Base-by-base conservation (phyloP, 2,797 vertebrate genomes). In the Dipus sagitta region DNA sequence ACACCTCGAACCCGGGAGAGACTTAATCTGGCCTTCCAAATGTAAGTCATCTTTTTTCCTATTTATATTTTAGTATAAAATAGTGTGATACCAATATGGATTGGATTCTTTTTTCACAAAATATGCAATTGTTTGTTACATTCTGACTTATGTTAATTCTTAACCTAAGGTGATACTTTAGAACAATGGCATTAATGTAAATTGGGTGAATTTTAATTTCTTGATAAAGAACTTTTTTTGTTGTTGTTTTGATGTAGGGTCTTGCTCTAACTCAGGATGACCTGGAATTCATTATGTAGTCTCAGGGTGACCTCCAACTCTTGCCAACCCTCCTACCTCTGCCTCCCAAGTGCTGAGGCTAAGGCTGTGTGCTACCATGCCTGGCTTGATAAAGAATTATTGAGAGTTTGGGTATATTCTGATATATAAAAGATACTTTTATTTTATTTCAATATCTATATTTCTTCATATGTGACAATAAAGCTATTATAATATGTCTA, bases 1-100 rank as follows among this genome's bases (percentile, higher is more conserved):
- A 92, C 78, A 17, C 0, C 81, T 88, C 30, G 52, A 62, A 95
- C 83, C 3, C 64, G 91, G 28, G 93, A 92, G 72, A 94, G 93
- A 90, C 86, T 94, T 93, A 97, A 79, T 80, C 86, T 92, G 88
- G 93, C 95, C 67, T 93, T 88, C 23, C 23, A 97, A 97, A 98
- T 96, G 98, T 98, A 97, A 98, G 98, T 98, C 87, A 86, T 88
- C n/a, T 65, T 68, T 30, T 80, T 65, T 68, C 58, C 30, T 79
- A 9, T 42, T 94, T 20, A 70, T 2, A 2, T 79, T 60, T 65
- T 85, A 81, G 18, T 71, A 85, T 77, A 77, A 75, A 90, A 64
- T 89, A 81, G 84, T 26, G 64, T 30, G 24, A 62, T 92, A 58
- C 72, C 21, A 83, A 71, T 91, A 30, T 75, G 72, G 47, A 87